Evolutionary conservation across 2,113 vertebrate genomes (phyloP).

Genomic region (Psittacus erithacus): DNA sequence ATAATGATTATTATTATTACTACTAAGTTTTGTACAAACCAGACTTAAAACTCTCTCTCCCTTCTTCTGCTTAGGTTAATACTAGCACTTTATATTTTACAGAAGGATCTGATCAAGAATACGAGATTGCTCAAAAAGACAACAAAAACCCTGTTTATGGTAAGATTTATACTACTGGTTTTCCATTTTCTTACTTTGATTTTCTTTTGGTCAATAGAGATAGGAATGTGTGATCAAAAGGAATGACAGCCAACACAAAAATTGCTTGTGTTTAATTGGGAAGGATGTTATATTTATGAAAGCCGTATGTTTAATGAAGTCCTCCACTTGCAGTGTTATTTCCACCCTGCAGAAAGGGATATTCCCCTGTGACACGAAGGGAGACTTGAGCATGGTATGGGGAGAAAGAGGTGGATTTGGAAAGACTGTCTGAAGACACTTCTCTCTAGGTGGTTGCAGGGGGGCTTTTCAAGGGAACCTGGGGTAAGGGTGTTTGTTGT

Average conservation of each 20-base stretch:
- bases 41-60: not conserved
- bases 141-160: slow-evolving; percentile 71
- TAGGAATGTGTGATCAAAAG: not conserved
- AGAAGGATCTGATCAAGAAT: slow-evolving; percentile 72
- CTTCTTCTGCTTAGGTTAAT: not conserved
- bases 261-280: not conserved
- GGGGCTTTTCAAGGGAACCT: not conserved
- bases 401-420: not conserved
- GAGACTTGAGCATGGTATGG: rapidly evolving
- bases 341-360: not conserved
- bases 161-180: slow-evolving; percentile 39
- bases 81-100: slow-evolving; percentile 24
- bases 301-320: not conserved
- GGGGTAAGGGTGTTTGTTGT: not conserved
- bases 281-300: not conserved
- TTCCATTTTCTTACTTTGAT: slow-evolving; percentile 10
- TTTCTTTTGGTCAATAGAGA: not conserved
- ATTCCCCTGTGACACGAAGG: not conserved
- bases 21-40: not conserved
- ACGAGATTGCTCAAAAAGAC: slow-evolving; percentile 71
- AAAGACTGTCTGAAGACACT: not conserved
- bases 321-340: not conserved
- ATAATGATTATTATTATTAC: not conserved
- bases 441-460: not conserved
- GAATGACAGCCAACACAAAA: not conserved